Conservation (phyloP, 2,113 vertebrate genomes). For the Leptocoma aspasia region DNA sequence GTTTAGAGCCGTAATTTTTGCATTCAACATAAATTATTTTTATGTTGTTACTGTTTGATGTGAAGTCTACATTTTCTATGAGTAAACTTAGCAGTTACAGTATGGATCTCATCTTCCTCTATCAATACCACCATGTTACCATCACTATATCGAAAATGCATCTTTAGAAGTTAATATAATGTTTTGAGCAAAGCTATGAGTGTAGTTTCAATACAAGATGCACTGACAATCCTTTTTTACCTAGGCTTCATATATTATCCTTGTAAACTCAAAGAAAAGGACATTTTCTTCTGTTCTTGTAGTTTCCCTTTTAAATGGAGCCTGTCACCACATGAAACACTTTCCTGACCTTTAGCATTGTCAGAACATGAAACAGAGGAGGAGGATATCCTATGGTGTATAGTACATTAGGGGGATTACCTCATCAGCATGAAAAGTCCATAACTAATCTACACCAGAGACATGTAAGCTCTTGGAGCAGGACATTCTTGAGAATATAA, state of each 20-base stretch:
- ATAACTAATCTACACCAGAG: conserved; percentile 58
- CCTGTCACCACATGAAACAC: neutral
- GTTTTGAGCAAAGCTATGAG: neutral
- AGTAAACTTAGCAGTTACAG: neutral
- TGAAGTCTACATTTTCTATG: neutral
- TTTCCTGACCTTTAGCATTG: conserved; percentile 51
- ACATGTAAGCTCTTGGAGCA: neutral
- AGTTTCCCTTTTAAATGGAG: conserved; percentile 1
- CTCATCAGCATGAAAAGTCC: conserved; percentile 53
- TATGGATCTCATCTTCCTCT: neutral
- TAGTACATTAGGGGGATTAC: conserved; percentile 44
- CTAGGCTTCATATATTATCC: neutral
- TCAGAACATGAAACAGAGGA: conserved; percentile 55
- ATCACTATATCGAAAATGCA: neutral
- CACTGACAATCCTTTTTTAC: neutral
- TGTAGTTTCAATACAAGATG: neutral
- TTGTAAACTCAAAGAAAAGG: neutral
- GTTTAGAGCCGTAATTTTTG: conserved; percentile 37
- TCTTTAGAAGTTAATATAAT: neutral
- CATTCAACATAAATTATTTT: conserved; percentile 32
- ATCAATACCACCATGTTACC: neutral
- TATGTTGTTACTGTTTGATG: conserved; percentile 44
- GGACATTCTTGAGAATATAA: neutral
- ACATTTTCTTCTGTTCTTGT: neutral
- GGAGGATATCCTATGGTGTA: conserved; percentile 57